Evolutionary conservation across 2,888 invertebrate species (phyloP), one percentile per base, ranked within the genome.

Genomic region (Coelopa pilipes): DNA sequence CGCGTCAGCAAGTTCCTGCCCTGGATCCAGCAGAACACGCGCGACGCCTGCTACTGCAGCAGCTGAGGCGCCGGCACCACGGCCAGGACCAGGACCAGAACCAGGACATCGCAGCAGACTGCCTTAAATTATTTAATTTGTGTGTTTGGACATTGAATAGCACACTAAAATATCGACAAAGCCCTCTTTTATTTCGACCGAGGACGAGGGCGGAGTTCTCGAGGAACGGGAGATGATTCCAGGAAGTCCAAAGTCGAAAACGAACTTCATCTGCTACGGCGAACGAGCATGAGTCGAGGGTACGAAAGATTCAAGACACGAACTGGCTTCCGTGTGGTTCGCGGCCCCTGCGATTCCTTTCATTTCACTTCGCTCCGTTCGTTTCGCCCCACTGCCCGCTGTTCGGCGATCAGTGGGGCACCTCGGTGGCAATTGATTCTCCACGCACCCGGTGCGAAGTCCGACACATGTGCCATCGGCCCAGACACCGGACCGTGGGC

Each of bases 1-100:
- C 80, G 87, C 70, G 82, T 86, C 2, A 81, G 82, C 71, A 86
- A 85, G 69, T 86, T 85, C 78, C 50, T 85, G 50, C 80, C 81
- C 66, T 86, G 86, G 86, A 85, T 86, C 71, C 50, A 80, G n/a
- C 78, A 70, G 69, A 85, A 85, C 74, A 82, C 86, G 0, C 76
- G 74, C 60, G 85, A 85, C 74, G 81, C 77, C 47, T 86, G 86
- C 78, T 85, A 81, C 66, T 86, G 86, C 76, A 80, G 81, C 75
- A 74, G 15, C n/a, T 45, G 34, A 59, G 24, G 1, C 11, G 9
- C 13, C 15, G 4, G 57, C 17, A 4, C 21, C 17, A 5, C 4
- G 11, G 1, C 24, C 9, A 21, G 13, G 34, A 34, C 34, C 34
- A 34, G 34, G 34, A 34, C 7, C 7, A 4, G 34, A 2, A 53